Conservation (phyloP, 2,888 invertebrate genomes). For the Macrosiphum euphorbiae region DNA sequence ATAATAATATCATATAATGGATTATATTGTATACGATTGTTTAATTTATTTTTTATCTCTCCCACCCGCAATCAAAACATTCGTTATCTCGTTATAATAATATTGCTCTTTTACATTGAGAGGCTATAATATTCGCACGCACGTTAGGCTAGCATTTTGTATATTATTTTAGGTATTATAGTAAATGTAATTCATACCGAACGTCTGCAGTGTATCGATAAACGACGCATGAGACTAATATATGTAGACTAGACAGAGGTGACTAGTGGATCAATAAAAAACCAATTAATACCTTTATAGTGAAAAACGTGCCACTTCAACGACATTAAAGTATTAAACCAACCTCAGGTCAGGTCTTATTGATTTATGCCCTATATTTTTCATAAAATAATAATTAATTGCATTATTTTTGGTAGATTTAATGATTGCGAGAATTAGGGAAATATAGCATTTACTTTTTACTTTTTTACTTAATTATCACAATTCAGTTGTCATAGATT, state of each 20-base stretch:
- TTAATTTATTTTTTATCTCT: conserved; percentile 3
- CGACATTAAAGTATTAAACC: too few species aligned
- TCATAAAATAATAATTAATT: not conserved
- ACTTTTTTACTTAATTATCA: not conserved
- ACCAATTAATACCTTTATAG: not conserved
- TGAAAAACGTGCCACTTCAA: not conserved
- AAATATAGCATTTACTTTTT: not conserved
- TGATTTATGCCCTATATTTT: not conserved
- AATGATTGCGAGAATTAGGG: not conserved
- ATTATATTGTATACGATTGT: not conserved
- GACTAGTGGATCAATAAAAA: not conserved
- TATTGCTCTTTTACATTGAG: not conserved
- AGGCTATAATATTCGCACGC: not conserved
- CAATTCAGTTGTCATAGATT: not conserved
- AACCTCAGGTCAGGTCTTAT: not conserved
- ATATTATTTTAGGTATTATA: not conserved
- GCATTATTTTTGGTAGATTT: not conserved
- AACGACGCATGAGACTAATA: not conserved
- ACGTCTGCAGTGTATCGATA: not conserved
- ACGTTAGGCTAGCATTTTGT: not conserved
- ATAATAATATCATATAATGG: not conserved
- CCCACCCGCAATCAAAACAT: not conserved
- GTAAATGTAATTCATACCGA: too few species aligned
- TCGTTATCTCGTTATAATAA: not conserved
- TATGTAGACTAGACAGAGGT: not conserved